Evolutionary conservation across 35 echinoderm and acorn worm genomes (phyloP), one percentile per base, ranked within the genome.

Genomic region (Acanthaster planci): DNA sequence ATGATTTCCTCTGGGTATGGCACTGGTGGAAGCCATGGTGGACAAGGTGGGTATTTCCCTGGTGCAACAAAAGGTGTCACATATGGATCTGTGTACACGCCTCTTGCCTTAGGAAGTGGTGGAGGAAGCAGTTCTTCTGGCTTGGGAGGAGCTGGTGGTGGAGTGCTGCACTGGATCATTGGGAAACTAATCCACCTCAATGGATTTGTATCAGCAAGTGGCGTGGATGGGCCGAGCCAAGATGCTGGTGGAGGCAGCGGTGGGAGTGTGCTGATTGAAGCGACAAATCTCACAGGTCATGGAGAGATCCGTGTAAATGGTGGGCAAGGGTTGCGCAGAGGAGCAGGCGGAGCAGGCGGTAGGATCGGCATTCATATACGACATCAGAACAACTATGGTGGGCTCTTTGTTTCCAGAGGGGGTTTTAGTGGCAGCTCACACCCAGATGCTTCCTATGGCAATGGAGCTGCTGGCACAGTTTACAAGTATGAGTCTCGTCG

Each of bases 301-400:
- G 93, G 93, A 15, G 93, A 92, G 39, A 77, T 97, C 38, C 39
- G 80, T 82, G 86, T 78, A 22, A 85, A 84, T 77, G 93, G 93
- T 85, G 93, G 89, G 12, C 58, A 77, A 23, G 93, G 93, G 17
- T 51, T 39, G 4, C 30, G 39, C 7, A 15, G 40, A 32, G 93
- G 93, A 21, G 85, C 78, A 76, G 93, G 89, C 59, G 93, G 93
- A 35, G 86, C 86, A 64, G 93, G 93, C 37, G 93, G 93, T 27
- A 91, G 93, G 53, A 92, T 97, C 21, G 93, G 89, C 31, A 89
- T 97, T 57, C 93, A 97, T 39, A 92, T 97, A 26, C 50, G 52
- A 55, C 89, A 97, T 55, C 90, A 92, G 77, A 97, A 97, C 60
- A 89, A 88, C 58, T 97, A 86, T 92, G 93, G 90, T 77, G 93